Percentiles rank a stretch among this genome's conserved stretches.
Evolutionary conservation across 2,113 vertebrate genomes (phyloP).

Genomic region (Catagonus wagneri): DNA sequence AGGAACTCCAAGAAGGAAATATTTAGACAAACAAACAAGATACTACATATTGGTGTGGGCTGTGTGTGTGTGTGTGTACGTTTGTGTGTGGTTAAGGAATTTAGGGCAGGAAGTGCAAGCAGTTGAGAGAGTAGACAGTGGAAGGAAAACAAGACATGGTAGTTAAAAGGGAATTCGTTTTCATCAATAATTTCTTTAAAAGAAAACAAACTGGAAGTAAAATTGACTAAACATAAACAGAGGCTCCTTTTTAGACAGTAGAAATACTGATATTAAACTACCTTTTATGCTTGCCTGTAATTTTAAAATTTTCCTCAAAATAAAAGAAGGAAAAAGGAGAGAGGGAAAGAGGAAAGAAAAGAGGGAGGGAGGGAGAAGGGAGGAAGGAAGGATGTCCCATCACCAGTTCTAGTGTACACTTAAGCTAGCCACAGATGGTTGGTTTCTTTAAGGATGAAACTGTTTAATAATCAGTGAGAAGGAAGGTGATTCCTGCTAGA

Average conservation of each 20-base stretch:
- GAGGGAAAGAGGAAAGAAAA: background rate
- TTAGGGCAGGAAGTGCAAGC: background rate
- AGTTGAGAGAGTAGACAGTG: background rate
- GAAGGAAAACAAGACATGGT: background rate
- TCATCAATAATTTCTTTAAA: background rate
- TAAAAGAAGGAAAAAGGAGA: background rate
- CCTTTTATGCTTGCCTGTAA: background rate
- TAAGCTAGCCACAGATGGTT: background rate
- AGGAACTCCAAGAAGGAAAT: background rate
- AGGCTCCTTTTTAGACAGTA: background rate
- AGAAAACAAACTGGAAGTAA: background rate
- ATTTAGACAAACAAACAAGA: background rate
- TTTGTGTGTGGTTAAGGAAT: background rate
- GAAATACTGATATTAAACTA: background rate
- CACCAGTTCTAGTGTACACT: background rate
- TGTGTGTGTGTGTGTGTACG: background rate
- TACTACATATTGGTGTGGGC: background rate
- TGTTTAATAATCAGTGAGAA: background rate
- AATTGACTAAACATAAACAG: background rate
- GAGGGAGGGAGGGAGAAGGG: fast-evolving
- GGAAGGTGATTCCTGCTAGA: background rate
- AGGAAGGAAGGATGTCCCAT: too few species aligned
- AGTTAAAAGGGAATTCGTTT: background rate
- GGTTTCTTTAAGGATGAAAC: background rate
- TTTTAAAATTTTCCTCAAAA: background rate